Conservation (phyloP, 2,888 invertebrate species). For the Quadroppia sp. region DNA sequence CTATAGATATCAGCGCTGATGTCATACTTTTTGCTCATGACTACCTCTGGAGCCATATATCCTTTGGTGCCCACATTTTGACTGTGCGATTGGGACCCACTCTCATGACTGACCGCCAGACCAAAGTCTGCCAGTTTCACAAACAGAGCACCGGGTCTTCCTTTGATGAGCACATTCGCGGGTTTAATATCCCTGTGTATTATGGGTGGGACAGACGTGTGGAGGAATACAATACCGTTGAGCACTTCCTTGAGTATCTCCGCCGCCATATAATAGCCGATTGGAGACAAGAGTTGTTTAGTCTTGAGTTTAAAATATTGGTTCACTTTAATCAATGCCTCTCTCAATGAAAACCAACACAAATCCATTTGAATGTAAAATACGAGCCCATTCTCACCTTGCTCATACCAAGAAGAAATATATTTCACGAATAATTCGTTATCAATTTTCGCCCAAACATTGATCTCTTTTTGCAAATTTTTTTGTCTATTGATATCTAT, state of each 20-base stretch:
- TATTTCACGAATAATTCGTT: background rate
- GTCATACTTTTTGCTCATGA: background rate
- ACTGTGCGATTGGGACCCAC: background rate
- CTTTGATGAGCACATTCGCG: background rate
- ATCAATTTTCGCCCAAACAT: background rate
- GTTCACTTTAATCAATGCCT: background rate
- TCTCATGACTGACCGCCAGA: background rate
- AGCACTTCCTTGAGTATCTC: background rate
- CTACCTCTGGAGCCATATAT: slow-evolving; percentile 16
- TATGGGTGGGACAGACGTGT: background rate
- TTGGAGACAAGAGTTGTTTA: background rate
- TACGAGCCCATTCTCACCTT: background rate
- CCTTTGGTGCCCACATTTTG: background rate
- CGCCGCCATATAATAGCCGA: background rate
- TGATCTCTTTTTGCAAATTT: background rate
- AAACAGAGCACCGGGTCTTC: background rate
- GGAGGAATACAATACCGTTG: background rate
- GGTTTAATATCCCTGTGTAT: slow-evolving; percentile 3
- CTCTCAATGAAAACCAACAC: background rate
- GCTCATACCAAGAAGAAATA: background rate
- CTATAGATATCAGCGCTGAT: background rate
- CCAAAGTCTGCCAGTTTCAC: slow-evolving; percentile 3
- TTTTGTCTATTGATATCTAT: no score
- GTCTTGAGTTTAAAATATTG: background rate
- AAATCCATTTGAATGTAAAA: slow-evolving; percentile 11